Conservation (phyloP, 2,113 vertebrate genomes). For the Prinia subflava region DNA sequence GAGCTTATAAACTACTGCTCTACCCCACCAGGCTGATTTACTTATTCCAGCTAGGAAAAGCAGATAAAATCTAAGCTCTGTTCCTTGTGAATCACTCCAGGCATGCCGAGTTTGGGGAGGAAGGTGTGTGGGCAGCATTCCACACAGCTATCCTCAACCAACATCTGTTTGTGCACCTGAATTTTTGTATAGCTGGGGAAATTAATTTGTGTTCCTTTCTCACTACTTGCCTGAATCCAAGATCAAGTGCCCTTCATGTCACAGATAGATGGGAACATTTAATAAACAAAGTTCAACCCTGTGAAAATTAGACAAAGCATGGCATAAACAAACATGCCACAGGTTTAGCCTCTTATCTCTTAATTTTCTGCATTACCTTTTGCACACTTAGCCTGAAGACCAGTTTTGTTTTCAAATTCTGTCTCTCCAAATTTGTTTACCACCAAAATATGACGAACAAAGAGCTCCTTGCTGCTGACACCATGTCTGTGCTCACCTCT, state of each 20-base stretch:
- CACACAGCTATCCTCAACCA: neutral
- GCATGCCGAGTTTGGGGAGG: neutral
- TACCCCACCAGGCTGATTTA: neutral
- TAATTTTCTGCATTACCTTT: neutral
- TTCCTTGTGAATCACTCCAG: neutral
- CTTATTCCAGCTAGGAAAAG: neutral
- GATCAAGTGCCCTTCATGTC: neutral
- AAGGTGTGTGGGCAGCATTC: neutral
- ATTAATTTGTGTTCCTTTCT: neutral
- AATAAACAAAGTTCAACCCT: neutral
- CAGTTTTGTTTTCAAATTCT: neutral
- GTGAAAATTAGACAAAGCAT: neutral
- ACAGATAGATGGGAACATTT: fast-evolving
- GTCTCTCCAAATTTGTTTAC: neutral
- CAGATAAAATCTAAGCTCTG: neutral
- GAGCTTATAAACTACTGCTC: neutral
- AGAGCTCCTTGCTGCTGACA: neutral
- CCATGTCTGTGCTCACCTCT: neutral
- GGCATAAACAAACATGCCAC: neutral
- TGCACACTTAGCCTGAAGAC: neutral
- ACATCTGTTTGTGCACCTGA: neutral
- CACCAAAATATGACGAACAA: neutral
- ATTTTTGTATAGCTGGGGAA: neutral
- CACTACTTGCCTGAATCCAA: neutral
- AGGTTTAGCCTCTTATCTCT: neutral